Percentiles rank a stretch among this genome's conserved stretches.
Evolutionary conservation across 2,113 vertebrate genomes (phyloP).

Genomic region (Oncorhynchus nerka): DNA sequence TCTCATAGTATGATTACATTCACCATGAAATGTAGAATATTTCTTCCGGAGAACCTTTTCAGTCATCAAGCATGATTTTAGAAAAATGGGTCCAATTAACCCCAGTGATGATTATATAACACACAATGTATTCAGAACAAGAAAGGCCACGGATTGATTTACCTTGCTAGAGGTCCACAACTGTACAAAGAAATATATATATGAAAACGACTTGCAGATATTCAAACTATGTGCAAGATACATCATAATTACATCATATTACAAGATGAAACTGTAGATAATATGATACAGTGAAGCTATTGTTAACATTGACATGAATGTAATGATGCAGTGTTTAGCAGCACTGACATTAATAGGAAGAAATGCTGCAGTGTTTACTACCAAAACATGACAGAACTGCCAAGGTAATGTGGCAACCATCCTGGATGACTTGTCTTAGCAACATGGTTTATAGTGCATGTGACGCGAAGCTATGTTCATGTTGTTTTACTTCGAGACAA

Average conservation of each 20-base stretch:
- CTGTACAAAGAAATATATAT: too few species aligned
- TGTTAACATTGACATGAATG: too few species aligned
- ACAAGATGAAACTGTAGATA: too few species aligned
- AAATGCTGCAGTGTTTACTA: neutral
- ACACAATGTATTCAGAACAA: neutral
- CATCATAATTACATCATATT: too few species aligned
- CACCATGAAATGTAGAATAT: slow-evolving; percentile 26
- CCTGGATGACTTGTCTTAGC: neutral
- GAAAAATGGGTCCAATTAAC: slow-evolving; percentile 14
- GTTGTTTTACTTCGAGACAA: neutral
- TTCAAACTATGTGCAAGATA: too few species aligned
- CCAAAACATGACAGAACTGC: neutral
- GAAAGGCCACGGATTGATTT: neutral
- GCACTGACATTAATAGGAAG: neutral
- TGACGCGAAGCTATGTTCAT: neutral
- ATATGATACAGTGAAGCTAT: too few species aligned
- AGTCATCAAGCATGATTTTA: slow-evolving; percentile 13
- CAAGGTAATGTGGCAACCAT: neutral
- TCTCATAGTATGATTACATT: slow-evolving; percentile 19
- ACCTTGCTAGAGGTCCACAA: neutral
- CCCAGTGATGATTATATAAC: neutral
- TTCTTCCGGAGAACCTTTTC: slow-evolving; percentile 17
- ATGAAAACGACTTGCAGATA: too few species aligned
- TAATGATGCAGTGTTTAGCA: too few species aligned
- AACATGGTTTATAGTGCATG: too few species aligned